phyloP scores from a whole-genome alignment of 2,888 invertebrate genomes.

The Anoplius nigerrimus region DNA sequence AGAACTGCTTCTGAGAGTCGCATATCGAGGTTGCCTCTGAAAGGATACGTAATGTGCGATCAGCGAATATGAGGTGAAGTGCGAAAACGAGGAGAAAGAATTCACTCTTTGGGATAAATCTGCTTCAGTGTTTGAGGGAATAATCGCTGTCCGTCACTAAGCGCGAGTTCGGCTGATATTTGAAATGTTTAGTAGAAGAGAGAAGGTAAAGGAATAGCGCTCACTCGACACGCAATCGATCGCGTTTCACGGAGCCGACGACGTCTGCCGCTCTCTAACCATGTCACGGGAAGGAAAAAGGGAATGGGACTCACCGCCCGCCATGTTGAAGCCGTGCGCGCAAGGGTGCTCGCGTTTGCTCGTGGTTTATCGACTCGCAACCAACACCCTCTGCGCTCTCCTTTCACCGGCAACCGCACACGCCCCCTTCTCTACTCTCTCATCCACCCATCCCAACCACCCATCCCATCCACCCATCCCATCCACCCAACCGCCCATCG shows the following conservation, averaged over 20 bases:
- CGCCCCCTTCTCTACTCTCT: background rate
- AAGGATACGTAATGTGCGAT: slow-evolving; percentile 19
- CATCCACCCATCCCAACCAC: slow-evolving; percentile 11
- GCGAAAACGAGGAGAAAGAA: too few species aligned
- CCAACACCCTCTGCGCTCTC: slow-evolving; percentile 63
- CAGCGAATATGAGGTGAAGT: too few species aligned
- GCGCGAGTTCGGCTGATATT: too few species aligned
- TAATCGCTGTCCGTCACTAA: too few species aligned
- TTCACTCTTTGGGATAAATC: too few species aligned
- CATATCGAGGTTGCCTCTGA: slow-evolving; percentile 62
- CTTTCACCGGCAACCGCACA: slow-evolving; percentile 22
- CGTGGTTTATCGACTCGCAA: slow-evolving; percentile 72
- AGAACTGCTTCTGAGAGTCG: slow-evolving; percentile 68
- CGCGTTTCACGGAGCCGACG: slow-evolving; percentile 11
- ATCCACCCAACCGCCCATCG: slow-evolving; percentile 8
- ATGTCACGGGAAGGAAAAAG: slow-evolving; percentile 41
- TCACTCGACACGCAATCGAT: slow-evolving; percentile 23
- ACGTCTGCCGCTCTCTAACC: slow-evolving; percentile 4
- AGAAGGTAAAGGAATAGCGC: too few species aligned
- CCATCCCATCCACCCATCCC: background rate
- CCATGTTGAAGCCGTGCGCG: slow-evolving; percentile 72
- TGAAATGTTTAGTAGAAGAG: background rate
- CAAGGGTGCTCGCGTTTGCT: slow-evolving; percentile 65
- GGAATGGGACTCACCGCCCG: slow-evolving; percentile 64
- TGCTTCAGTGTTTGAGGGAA: too few species aligned